Conservation (phyloP, 1,140 invertebrate species). For the Drosophila subobscura region DNA sequence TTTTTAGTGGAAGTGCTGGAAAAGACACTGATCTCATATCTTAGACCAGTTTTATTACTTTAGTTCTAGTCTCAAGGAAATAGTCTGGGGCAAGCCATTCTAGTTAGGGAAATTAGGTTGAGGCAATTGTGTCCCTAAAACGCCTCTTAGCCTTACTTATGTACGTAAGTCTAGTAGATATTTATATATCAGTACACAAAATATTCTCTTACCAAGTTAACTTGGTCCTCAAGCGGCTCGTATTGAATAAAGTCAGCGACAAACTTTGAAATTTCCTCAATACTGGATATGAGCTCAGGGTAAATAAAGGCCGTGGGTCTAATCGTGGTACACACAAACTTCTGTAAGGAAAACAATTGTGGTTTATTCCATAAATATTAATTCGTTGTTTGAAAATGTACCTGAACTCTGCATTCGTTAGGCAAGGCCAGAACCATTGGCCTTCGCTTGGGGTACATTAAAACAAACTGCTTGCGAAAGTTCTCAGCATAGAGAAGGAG, state of each 20-base stretch:
- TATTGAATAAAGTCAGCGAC: slow-evolving; percentile 86
- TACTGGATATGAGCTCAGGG: slow-evolving; percentile 85
- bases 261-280: slow-evolving; percentile 85
- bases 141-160: no score
- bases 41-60: no score
- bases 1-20: no score
- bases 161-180: no score
- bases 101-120: no score
- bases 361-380: not conserved
- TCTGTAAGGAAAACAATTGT: slow-evolving; percentile 79
- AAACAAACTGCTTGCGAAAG: slow-evolving; percentile 90
- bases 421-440: slow-evolving; percentile 90
- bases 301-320: slow-evolving; percentile 85
- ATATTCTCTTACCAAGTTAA: slow-evolving; percentile 84
- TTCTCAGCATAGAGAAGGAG: slow-evolving; percentile 91
- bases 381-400: slow-evolving; percentile 62
- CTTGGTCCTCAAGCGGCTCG: slow-evolving; percentile 84
- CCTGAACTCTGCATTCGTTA: slow-evolving; percentile 92
- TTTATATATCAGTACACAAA: no score
- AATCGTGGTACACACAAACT: slow-evolving; percentile 87
- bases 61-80: no score
- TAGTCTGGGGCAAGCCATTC: no score
- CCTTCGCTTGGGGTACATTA: slow-evolving; percentile 87
- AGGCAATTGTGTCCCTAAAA: no score
- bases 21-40: no score